A percentile compares a stretch with the other conserved stretches of the same genome.
Conservation (phyloP, 2,797 vertebrate genomes). For the Coreius guichenoti region DNA sequence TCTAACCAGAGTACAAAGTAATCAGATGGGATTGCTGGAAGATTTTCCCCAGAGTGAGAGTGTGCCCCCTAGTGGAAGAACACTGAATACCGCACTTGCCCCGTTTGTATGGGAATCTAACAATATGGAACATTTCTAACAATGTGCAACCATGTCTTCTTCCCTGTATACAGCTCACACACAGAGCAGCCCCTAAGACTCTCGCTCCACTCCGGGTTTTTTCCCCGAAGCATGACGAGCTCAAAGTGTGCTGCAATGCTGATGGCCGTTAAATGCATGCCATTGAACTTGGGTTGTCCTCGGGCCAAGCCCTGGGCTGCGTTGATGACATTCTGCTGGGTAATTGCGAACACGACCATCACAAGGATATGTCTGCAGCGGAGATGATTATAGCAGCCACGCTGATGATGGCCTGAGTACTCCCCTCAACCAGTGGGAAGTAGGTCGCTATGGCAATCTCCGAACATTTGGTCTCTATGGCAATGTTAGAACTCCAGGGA, state of each 20-base stretch:
- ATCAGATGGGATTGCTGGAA: constrained; percentile 13
- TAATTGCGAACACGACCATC: constrained; percentile 56
- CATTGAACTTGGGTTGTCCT: constrained; percentile 61
- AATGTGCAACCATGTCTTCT: background rate
- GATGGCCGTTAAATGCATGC: constrained; percentile 59
- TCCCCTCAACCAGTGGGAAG: constrained; percentile 49
- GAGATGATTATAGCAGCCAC: constrained; percentile 54
- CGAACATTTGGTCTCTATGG: constrained; percentile 47
- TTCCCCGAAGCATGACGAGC: constrained; percentile 28
- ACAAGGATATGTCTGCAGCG: constrained; percentile 57
- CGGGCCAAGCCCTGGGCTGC: constrained; percentile 53
- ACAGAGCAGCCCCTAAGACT: constrained; percentile 21
- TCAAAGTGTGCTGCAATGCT: constrained; percentile 55
- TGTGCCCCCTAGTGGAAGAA: constrained; percentile 44
- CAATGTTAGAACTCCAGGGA: constrained; percentile 41
- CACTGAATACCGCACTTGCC: background rate
- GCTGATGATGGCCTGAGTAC: constrained; percentile 52
- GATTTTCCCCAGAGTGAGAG: constrained; percentile 43
- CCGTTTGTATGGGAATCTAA: background rate
- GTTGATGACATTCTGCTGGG: constrained; percentile 59
- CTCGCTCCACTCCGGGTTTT: constrained; percentile 7
- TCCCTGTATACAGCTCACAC: constrained; percentile 25
- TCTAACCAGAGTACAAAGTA: background rate
- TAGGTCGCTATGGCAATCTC: constrained; percentile 42
- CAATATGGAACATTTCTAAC: background rate